Percentiles rank a stretch among this genome's conserved stretches.
phyloP scores from a whole-genome alignment of 92 coral and sea anemone genomes.

The Meandrina meandrites region DNA sequence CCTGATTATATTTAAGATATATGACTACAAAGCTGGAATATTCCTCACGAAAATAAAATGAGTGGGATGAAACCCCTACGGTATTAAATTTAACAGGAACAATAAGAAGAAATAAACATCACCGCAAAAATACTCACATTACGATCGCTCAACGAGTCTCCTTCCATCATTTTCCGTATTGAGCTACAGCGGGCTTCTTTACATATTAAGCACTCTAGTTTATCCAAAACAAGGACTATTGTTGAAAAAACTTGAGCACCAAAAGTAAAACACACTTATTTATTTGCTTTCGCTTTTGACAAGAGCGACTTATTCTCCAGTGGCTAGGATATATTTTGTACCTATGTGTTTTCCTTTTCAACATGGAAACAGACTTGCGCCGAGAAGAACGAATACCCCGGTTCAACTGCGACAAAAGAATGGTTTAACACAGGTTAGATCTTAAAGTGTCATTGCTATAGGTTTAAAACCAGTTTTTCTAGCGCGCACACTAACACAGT shows the following conservation, averaged over 20 bases:
- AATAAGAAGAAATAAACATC: not conserved
- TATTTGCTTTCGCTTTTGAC: not conserved
- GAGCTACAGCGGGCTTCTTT: not conserved
- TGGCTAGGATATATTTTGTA: not conserved
- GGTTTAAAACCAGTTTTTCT: not conserved
- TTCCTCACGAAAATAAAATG: not conserved
- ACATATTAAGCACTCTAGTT: not conserved
- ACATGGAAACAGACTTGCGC: not conserved
- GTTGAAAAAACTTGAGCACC: not conserved
- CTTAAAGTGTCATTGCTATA: not conserved
- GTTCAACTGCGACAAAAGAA: not conserved
- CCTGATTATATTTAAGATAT: not conserved
- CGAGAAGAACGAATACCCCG: not conserved
- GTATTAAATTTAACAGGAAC: not conserved
- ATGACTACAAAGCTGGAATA: not conserved
- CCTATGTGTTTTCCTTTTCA: not conserved
- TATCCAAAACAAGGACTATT: slow-evolving; percentile 20
- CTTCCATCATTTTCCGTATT: not conserved
- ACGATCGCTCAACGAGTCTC: not conserved
- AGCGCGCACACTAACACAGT: not conserved
- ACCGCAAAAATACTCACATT: not conserved
- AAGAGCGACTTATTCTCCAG: slow-evolving; percentile 15
- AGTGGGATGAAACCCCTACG: not conserved
- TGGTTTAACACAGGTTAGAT: too few relatives aligned
- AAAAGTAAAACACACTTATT: not conserved